A percentile compares a stretch with the other conserved stretches of the same genome.
Conservation (phyloP, 2,113 vertebrate genomes). For the Tringa solitaria region DNA sequence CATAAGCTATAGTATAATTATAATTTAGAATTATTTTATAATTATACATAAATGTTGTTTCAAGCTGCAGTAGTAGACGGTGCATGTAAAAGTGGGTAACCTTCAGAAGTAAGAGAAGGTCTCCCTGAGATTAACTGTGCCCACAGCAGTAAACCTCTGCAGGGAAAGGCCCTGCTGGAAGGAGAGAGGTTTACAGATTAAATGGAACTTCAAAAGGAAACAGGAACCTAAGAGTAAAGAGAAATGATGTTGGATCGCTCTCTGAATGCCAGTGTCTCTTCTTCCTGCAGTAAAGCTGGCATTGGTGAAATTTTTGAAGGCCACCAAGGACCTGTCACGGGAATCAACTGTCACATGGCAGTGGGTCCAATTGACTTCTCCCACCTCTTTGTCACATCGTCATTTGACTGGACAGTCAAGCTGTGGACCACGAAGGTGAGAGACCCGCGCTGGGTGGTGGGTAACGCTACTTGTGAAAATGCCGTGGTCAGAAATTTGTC, state of each 20-base stretch:
- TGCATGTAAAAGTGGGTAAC: background rate
- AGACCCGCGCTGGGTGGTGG: background rate
- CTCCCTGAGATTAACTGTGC: background rate
- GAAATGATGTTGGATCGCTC: background rate
- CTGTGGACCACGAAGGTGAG: constrained; percentile 98
- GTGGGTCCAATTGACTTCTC: constrained; percentile 95
- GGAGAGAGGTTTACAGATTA: background rate
- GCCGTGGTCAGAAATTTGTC: background rate
- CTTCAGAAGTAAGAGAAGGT: background rate
- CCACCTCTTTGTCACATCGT: constrained; percentile 95
- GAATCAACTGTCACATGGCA: constrained; percentile 95
- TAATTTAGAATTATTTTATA: constrained; percentile 16
- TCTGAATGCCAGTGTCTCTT: background rate
- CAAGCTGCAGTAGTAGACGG: background rate
- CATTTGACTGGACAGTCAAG: constrained; percentile 98
- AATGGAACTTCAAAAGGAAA: background rate
- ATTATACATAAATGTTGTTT: constrained; percentile 26
- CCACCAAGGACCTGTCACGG: constrained; percentile 95
- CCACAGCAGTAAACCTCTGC: background rate
- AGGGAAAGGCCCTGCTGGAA: background rate
- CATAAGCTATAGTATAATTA: background rate
- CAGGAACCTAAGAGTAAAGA: background rate
- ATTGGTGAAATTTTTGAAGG: constrained; percentile 98
- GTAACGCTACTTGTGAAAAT: background rate
- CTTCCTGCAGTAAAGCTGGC: constrained; percentile 88